Evolutionary conservation across 1,140 invertebrate species (phyloP).

Genomic region (Rhopalosiphum maidis): DNA sequence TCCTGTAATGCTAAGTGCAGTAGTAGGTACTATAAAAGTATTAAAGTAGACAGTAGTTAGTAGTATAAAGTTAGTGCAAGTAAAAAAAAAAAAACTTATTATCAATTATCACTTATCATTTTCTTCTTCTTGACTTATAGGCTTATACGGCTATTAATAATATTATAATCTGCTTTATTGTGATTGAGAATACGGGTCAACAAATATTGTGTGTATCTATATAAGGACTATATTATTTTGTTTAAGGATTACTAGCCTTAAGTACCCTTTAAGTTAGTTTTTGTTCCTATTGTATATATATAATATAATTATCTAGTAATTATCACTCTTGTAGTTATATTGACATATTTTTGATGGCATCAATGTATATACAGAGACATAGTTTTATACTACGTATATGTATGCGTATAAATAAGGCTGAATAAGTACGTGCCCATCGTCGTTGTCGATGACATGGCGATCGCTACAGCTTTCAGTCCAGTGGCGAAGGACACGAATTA

Average conservation of each 20-base stretch:
- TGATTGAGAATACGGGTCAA: neutral
- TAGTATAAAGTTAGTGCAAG: too few species aligned
- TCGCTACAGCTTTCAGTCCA: neutral
- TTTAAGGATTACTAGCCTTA: neutral
- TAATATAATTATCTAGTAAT: neutral
- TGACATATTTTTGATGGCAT: neutral
- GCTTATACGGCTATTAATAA: neutral
- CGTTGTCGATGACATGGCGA: neutral
- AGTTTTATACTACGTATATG: neutral
- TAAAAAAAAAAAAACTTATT: too few species aligned
- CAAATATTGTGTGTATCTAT: too few species aligned
- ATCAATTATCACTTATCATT: too few species aligned
- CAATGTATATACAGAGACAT: neutral
- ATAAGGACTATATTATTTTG: neutral
- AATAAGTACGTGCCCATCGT: neutral
- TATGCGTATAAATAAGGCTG: neutral
- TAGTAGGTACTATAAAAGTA: too few species aligned
- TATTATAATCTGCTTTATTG: neutral
- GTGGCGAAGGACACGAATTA: neutral
- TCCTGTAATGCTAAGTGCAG: too few species aligned
- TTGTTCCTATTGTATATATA: neutral
- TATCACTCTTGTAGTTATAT: neutral
- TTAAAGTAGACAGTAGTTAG: too few species aligned
- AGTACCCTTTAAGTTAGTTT: neutral
- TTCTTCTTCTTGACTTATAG: too few species aligned